Conservation (phyloP, 2,797 vertebrate species). For the Chelon auratus region DNA sequence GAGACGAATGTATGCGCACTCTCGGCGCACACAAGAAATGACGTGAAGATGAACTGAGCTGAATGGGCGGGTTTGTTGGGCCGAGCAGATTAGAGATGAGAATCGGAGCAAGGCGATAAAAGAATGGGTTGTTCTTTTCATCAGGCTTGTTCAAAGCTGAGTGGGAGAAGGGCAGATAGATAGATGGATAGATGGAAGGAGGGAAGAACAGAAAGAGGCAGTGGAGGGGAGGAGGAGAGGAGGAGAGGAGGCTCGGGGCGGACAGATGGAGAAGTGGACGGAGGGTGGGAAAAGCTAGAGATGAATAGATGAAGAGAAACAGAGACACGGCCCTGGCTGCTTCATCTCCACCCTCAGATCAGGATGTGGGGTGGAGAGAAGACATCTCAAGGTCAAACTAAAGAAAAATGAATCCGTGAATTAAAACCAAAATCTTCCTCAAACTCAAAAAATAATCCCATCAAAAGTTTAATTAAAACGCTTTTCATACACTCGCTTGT, state of each 20-base stretch:
- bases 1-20: constrained; percentile 14
- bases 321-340: constrained; percentile 19
- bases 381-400: constrained; percentile 55
- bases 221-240: constrained; percentile 19
- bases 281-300: constrained; percentile 17
- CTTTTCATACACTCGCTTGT: constrained; percentile 37
- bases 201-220: constrained; percentile 27
- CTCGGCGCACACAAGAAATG: constrained; percentile 20
- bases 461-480: constrained; percentile 71
- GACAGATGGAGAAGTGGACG: constrained; percentile 49
- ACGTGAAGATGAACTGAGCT: constrained; percentile 35
- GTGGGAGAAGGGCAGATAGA: constrained; percentile 32
- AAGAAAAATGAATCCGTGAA: constrained; percentile 26
- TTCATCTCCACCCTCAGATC: constrained; percentile 51
- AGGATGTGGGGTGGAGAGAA: constrained; percentile 27
- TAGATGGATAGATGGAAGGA: constrained; percentile 10
- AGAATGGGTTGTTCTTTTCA: constrained; percentile 64
- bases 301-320: constrained; percentile 34
- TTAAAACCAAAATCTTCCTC: constrained; percentile 48
- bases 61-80: constrained; percentile 36
- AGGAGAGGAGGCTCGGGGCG: constrained; percentile 4
- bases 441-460: constrained; percentile 64
- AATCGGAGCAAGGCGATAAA: constrained; percentile 52
- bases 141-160: constrained; percentile 54
- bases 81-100: constrained; percentile 66